Evolutionary conservation across 2,113 vertebrate species (phyloP).

Genomic region (Platycercus adscitus): DNA sequence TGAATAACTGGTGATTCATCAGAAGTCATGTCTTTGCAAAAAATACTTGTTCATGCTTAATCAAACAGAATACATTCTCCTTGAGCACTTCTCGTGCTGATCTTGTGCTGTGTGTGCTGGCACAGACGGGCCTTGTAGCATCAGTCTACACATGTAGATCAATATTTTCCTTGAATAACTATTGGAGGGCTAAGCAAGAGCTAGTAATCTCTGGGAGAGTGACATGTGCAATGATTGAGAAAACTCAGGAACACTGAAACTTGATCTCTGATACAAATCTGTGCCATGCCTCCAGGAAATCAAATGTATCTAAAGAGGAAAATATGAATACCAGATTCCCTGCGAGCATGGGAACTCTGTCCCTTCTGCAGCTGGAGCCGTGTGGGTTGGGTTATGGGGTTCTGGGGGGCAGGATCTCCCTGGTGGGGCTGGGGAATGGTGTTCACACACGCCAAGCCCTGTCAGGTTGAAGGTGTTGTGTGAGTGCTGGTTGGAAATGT

Average conservation of each 20-base stretch:
- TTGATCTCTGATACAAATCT: not conserved
- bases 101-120: not conserved
- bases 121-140: not conserved
- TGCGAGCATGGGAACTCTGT: not conserved
- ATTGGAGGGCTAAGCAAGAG: not conserved
- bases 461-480: not conserved
- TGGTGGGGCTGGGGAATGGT: fast-evolving
- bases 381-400: not conserved
- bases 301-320: fast-evolving
- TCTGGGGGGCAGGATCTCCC: not conserved
- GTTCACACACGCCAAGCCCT: fast-evolving
- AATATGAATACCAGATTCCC: not conserved
- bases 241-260: not conserved
- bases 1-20: not conserved
- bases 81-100: not conserved
- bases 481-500: not conserved
- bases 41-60: not conserved
- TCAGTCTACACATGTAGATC: not conserved
- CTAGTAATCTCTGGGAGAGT: not conserved
- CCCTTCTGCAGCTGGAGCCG: not conserved
- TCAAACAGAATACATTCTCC: not conserved
- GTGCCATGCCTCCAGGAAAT: not conserved
- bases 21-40: not conserved
- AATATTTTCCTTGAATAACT: fast-evolving
- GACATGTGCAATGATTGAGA: not conserved